Evolutionary conservation across 2,113 vertebrate species (phyloP).

Genomic region (Climacteris rufus): DNA sequence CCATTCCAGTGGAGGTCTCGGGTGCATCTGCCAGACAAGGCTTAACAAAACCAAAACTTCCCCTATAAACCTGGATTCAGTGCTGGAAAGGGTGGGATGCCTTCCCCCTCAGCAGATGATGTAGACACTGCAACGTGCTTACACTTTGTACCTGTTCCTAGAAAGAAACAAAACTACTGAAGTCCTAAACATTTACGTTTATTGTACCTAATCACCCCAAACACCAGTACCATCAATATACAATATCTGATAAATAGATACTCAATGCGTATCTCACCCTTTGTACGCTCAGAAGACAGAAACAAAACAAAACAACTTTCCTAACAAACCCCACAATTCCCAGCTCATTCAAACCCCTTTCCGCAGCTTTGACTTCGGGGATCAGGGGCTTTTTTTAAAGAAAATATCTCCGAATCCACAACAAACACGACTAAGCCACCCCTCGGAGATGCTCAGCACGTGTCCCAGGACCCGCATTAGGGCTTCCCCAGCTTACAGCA

Average conservation of each 20-base stretch:
- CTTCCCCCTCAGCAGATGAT: background rate
- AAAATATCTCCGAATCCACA: background rate
- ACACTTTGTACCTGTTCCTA: background rate
- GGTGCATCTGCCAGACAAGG: background rate
- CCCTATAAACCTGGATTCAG: background rate
- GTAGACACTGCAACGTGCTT: background rate
- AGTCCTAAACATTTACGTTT: background rate
- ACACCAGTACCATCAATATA: background rate
- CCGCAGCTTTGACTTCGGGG: background rate
- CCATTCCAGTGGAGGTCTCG: background rate
- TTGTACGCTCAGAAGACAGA: background rate
- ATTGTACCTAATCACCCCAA: background rate
- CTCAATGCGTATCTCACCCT: background rate
- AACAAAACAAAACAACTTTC: background rate
- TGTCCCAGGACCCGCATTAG: background rate
- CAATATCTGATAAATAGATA: background rate
- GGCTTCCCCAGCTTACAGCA: background rate
- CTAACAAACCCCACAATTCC: background rate
- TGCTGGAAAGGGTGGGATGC: background rate
- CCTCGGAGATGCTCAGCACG: background rate
- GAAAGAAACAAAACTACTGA: background rate
- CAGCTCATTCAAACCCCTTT: background rate
- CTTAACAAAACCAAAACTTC: background rate
- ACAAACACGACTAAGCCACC: background rate
- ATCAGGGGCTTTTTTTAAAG: rapidly evolving